phyloP scores from a whole-genome alignment of 2,888 invertebrate species.

The Rhagium mordax region DNA sequence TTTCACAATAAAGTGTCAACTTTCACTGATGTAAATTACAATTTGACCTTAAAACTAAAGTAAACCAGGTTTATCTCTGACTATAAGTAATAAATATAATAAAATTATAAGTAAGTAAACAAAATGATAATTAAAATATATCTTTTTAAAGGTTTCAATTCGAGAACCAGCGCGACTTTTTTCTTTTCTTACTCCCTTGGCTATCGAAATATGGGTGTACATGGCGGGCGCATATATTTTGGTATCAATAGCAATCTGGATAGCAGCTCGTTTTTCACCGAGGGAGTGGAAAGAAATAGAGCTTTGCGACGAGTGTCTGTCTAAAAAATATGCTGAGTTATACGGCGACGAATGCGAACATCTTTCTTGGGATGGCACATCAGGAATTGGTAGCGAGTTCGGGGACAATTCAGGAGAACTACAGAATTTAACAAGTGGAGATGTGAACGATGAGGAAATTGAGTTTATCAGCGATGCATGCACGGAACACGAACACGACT shows the following conservation, averaged over 20 bases:
- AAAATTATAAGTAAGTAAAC: not conserved
- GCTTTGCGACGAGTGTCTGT: constrained; percentile 73
- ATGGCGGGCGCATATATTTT: constrained; percentile 85
- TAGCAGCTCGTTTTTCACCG: constrained; percentile 88
- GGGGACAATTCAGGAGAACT: constrained; percentile 17
- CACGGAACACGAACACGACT: constrained; percentile 60
- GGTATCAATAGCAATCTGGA: constrained; percentile 86
- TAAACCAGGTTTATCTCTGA: too few species aligned
- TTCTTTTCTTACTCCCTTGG: constrained; percentile 89
- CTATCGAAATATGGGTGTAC: constrained; percentile 88
- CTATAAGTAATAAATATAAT: too few species aligned
- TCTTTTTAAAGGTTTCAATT: constrained; percentile 50
- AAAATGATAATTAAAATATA: not conserved
- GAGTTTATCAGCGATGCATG: constrained; percentile 39
- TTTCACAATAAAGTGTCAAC: not conserved
- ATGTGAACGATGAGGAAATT: constrained; percentile 25
- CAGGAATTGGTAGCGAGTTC: constrained; percentile 60
- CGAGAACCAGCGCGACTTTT: constrained; percentile 78
- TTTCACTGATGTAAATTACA: too few species aligned
- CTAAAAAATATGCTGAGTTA: constrained; percentile 57
- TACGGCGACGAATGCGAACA: constrained; percentile 63
- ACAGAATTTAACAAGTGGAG: constrained; percentile 10
- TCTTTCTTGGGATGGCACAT: constrained; percentile 54
- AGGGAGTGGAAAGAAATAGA: constrained; percentile 83
- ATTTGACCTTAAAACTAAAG: too few species aligned